phyloP scores from a whole-genome alignment of 2,888 invertebrate species.

The Tridacna gigas region DNA sequence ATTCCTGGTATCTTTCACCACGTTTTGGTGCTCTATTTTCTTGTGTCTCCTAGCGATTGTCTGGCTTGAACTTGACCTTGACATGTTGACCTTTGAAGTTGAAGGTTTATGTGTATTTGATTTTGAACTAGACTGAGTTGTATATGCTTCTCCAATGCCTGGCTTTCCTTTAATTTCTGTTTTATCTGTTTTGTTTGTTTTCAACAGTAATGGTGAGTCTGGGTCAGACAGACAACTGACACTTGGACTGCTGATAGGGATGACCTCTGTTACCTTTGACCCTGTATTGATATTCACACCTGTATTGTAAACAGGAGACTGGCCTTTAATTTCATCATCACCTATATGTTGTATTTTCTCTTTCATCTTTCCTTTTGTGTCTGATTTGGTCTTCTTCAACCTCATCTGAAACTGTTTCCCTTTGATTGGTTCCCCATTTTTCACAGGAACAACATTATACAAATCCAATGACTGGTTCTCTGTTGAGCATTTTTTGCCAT shows the following conservation, averaged over 20 bases:
- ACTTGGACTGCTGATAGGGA: slow-evolving; percentile 48
- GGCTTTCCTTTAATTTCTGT: neutral
- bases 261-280: slow-evolving; percentile 13
- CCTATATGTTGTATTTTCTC: neutral
- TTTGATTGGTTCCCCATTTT: slow-evolving; percentile 37
- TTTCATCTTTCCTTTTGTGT: neutral
- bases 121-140: neutral
- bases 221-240: slow-evolving; percentile 36
- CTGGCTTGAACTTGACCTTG: slow-evolving; percentile 19
- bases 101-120: neutral
- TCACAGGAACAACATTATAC: slow-evolving; percentile 58
- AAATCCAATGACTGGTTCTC: slow-evolving; percentile 49
- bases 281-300: slow-evolving; percentile 1
- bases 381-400: slow-evolving; percentile 24
- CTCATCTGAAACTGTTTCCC: slow-evolving; percentile 45
- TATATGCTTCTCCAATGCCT: neutral
- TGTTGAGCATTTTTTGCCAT: neutral
- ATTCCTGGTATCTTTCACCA: neutral
- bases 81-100: slow-evolving; percentile 17
- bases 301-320: slow-evolving; percentile 25
- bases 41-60: neutral
- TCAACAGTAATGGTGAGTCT: slow-evolving; percentile 58
- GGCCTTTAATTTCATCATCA: neutral
- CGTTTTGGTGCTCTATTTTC: neutral
- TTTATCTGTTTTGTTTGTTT: neutral